Evolutionary conservation across 2,888 invertebrate species (phyloP).

Genomic region (Tricholauxania praeusta): DNA sequence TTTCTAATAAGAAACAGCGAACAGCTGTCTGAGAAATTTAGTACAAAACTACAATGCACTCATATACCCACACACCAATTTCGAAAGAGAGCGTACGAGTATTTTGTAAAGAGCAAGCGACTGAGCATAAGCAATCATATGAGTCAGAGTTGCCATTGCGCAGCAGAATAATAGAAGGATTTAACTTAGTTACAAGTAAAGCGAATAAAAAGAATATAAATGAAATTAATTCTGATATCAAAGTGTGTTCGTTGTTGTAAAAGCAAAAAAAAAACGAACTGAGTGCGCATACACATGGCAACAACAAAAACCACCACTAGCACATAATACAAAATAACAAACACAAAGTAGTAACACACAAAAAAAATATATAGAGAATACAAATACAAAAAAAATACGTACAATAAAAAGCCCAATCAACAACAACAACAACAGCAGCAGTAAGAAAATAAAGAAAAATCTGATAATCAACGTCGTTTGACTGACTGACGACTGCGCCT

Average conservation of each 20-base stretch:
- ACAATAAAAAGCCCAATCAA: neutral
- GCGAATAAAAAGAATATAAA: neutral
- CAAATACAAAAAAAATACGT: no score
- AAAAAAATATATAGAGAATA: no score
- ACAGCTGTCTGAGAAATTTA: no score
- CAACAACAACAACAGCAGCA: constrained; percentile 6
- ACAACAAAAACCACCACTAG: no score
- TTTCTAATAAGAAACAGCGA: no score
- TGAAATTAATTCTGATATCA: constrained; percentile 14
- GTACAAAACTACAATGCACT: neutral
- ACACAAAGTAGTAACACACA: no score
- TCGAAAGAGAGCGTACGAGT: neutral
- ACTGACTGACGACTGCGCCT: constrained; percentile 38
- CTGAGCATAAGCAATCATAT: neutral
- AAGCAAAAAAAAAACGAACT: neutral
- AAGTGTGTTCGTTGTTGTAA: constrained; percentile 8
- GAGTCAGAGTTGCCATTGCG: constrained; percentile 15
- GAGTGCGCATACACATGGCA: no score
- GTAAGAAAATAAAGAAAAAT: constrained; percentile 24
- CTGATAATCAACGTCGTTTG: constrained; percentile 35
- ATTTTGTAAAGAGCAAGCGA: no score
- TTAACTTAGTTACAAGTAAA: neutral
- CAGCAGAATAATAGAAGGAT: neutral
- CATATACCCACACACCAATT: neutral
- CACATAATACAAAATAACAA: no score